Percentiles rank a stretch among this genome's conserved stretches.
phyloP scores from a whole-genome alignment of 2,797 vertebrate genomes.

The Sebastes ruberrimus region DNA sequence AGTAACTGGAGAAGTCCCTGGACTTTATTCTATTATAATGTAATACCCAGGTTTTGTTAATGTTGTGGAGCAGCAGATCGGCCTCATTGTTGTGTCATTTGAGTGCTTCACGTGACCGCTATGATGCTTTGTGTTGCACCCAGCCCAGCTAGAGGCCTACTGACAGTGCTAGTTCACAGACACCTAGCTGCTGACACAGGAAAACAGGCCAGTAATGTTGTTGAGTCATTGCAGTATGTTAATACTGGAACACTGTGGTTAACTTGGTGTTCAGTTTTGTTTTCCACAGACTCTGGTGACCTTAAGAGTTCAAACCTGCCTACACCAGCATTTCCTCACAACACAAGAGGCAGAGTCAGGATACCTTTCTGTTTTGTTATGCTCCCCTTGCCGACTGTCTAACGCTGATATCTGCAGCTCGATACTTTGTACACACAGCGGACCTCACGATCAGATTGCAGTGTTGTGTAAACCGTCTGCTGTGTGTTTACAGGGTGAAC shows the following conservation, averaged over 20 bases:
- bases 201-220: not conserved
- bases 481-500: slow-evolving; percentile 35
- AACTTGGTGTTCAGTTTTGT: not conserved
- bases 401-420: slow-evolving; percentile 8
- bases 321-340: not conserved
- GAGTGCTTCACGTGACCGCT: slow-evolving; percentile 69
- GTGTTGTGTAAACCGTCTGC: slow-evolving; percentile 52
- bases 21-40: slow-evolving; percentile 1
- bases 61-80: slow-evolving; percentile 33
- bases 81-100: slow-evolving; percentile 61
- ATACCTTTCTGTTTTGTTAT: not conserved
- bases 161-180: slow-evolving; percentile 29
- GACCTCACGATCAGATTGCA: slow-evolving; percentile 39
- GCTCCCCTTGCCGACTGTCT: not conserved
- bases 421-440: slow-evolving; percentile 1
- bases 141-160: slow-evolving; percentile 38
- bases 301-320: not conserved
- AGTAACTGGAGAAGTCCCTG: not conserved
- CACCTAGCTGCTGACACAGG: slow-evolving; percentile 25
- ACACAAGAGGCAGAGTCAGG: not conserved
- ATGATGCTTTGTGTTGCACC: slow-evolving; percentile 54
- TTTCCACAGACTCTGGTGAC: not conserved
- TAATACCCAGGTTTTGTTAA: slow-evolving; percentile 29
- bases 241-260: not conserved
- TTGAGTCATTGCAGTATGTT: not conserved